Conservation (phyloP, 2,888 invertebrate genomes). For the Cylindroiulus punctatus region DNA sequence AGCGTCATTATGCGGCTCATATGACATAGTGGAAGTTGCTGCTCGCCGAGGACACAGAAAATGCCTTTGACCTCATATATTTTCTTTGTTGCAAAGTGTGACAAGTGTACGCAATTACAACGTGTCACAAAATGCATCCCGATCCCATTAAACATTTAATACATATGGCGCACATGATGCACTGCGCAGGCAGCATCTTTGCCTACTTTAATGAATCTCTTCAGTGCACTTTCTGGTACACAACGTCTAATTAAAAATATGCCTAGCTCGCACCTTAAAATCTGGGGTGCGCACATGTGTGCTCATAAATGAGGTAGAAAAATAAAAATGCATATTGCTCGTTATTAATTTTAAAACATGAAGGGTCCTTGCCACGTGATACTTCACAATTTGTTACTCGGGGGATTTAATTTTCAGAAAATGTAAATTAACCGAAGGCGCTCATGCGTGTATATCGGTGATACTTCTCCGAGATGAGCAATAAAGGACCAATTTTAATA, state of each 20-base stretch:
- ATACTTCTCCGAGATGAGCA: background rate
- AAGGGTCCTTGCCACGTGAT: constrained; percentile 11
- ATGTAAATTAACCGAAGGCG: constrained; percentile 1
- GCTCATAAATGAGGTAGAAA: constrained; percentile 4
- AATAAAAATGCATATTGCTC: constrained; percentile 13
- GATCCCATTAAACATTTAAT: constrained; percentile 27
- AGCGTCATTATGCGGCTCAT: background rate
- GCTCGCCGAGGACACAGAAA: background rate
- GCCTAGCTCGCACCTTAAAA: constrained; percentile 11
- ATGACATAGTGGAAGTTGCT: background rate
- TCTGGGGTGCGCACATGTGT: constrained; percentile 1
- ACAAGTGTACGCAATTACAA: constrained; percentile 40
- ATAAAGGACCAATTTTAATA: constrained; percentile 28
- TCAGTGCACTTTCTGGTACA: background rate
- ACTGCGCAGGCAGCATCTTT: constrained; percentile 21
- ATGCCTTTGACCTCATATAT: constrained; percentile 14
- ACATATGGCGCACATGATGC: constrained; percentile 41
- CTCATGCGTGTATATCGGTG: background rate
- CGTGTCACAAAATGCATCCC: constrained; percentile 28
- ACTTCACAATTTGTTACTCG: background rate
- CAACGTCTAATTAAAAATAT: constrained; percentile 24
- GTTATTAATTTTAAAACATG: constrained; percentile 37
- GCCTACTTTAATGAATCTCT: constrained; percentile 19
- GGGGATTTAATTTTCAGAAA: background rate
- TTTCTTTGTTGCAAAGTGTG: background rate